Base-by-base conservation (phyloP, 2,113 vertebrate species). In the Craseonycteris thonglongyai region DNA sequence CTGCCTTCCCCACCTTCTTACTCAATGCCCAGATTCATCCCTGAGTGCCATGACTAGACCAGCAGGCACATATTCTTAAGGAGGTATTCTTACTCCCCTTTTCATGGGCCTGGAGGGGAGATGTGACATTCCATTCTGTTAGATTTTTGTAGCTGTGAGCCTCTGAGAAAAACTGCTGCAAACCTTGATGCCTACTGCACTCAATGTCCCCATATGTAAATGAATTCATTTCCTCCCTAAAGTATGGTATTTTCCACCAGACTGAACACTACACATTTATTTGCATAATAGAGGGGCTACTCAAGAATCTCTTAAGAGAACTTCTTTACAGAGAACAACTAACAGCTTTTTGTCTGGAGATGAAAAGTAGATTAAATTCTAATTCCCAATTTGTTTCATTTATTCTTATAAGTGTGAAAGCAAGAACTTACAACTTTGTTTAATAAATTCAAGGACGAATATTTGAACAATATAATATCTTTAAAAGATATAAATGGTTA, bases 381-480 rank as follows among this genome's bases (percentile, higher is more conserved):
- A 35, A 28, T 89, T 88, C 3, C 4, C 16, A 45, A 38, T 69
- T 71, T 24, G 7, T 89, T 88, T 58, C 72, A 78, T 75, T 83
- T 51, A 59, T 33, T 5, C 10, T 87, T 75, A 65, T 26, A 45
- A 58, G 75, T 69, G 7, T 38, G 45, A 80, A 69, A 45, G 28
- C 21, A 84, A 56, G 6, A 38, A 58, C 56, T 21, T 71, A 30
- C 30, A 61, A n/a, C 13, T 59, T 40, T 56, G 65, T 58, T 90
- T 79, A 76, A 88, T 54, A 85, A 72, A 68, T 13, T n/a, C n/a
- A n/a, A 74, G 30, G 30, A 58, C 61, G 6, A 83, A 69, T 63
- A 45, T 84, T 90, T 83, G 33, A 75, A n/a, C 21, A 90, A 65
- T n/a, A 65, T 72, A 47, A 45, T 81, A 72, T 28, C 22, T 82